These are phyloP conservation scores for Microtus pennsylvanicus DNA, from an alignment of 2,113 vertebrate genomes.

Conservation along the genomic window DNA sequence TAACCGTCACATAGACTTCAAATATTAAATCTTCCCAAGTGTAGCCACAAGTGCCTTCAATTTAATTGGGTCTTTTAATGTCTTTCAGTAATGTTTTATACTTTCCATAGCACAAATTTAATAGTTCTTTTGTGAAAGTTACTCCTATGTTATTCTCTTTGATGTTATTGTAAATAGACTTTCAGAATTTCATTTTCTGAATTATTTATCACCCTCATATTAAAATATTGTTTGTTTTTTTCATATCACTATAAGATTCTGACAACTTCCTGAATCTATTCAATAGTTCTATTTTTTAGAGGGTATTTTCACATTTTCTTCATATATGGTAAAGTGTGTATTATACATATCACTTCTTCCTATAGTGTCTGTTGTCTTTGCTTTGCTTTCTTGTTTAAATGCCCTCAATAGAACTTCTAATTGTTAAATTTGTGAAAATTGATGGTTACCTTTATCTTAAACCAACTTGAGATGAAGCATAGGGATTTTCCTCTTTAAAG, in stretches of 20 bases:
- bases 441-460: not conserved
- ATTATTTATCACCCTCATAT: not conserved
- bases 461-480: not conserved
- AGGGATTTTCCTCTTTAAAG: not conserved
- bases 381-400: not conserved
- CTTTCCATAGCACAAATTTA: not conserved
- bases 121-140: not conserved
- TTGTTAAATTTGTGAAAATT: not conserved
- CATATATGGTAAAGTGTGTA: not conserved
- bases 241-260: not conserved
- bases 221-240: not conserved
- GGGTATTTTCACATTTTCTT: not conserved
- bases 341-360: no score
- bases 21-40: not conserved
- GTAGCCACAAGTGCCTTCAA: not conserved
- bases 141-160: not conserved
- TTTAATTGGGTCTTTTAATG: not conserved
- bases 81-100: not conserved
- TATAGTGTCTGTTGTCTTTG: not conserved
- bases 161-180: not conserved
- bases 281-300: not conserved
- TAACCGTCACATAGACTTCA: not conserved
- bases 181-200: slow-evolving; percentile 2
- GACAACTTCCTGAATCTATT: not conserved
- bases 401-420: not conserved